Evolutionary conservation across 2,797 vertebrate species (phyloP), one percentile per base, ranked within the genome.

Genomic region (Smutsia gigantea): DNA sequence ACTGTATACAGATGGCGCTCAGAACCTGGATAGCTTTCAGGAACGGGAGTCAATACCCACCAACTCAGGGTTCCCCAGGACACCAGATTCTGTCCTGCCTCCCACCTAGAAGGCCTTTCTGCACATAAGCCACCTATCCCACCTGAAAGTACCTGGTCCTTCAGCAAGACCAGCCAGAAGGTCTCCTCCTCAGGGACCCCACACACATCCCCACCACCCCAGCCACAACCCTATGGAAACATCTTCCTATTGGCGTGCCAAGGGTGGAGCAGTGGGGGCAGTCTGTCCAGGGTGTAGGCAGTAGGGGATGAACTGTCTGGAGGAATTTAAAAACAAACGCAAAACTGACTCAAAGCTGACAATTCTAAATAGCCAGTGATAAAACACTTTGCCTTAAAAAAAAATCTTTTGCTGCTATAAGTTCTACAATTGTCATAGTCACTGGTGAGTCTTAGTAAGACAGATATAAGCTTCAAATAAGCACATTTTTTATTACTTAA

Each of bases 251-350:
- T 2, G 12, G 10, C 1, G 0, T 9, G 42, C 88, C 68, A 69
- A 25, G 39, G n/a, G 21, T 1, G 0, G 21, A 23, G 31, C 17
- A 6, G 14, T 7, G 39, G 71, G 25, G n/a, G 37, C 10, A 2
- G 1, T 46, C 42, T 14, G 71, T 39, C 14, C 72, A 61, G 57
- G 84, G 27, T 14, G 2, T 39, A 9, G 9, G 66, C 39, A 27
- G 37, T 0, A 57, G 31, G 7, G 14, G 66, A 84, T 18, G 23
- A 34, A 57, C 0, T 57, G 9, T 51, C 77, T 39, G 14, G 1
- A 25, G 57, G 34, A 27, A 93, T 61, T 87, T 39, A 31, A 55
- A 88, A 71, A 21, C 66, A 78, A 77, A 55, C 49, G 84, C 42
- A 39, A 93, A 78, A 93, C 7, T 7, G 4, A 75, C 8, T 4